Evolutionary conservation across 2,797 vertebrate genomes (phyloP).

Genomic region (Falco columbarius): DNA sequence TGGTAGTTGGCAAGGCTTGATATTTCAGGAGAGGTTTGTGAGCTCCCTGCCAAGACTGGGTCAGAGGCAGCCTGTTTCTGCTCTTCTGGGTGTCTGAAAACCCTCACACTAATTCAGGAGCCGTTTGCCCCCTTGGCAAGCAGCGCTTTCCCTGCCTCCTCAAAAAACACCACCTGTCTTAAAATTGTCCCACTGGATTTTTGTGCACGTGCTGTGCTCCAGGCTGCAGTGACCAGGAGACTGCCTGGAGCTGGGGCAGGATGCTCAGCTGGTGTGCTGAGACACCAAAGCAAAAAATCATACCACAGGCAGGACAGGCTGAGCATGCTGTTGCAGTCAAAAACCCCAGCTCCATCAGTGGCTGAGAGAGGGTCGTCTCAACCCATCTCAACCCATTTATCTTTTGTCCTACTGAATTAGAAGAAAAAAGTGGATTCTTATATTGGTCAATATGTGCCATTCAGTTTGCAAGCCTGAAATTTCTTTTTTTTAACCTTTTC

Average conservation of each 20-base stretch:
- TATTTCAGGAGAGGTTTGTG: not conserved
- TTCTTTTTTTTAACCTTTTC: not conserved
- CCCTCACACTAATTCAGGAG: not conserved
- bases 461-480: not conserved
- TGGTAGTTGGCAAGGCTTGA: not conserved
- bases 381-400: not conserved
- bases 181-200: not conserved
- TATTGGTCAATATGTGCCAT: not conserved
- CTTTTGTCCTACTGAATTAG: not conserved
- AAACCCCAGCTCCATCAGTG: not conserved
- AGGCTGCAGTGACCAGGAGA: not conserved
- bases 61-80: not conserved
- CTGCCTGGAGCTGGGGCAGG: not conserved
- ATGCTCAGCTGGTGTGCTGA: not conserved
- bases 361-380: not conserved
- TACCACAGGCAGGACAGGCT: not conserved
- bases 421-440: not conserved
- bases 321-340: not conserved
- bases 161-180: not conserved
- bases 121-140: not conserved
- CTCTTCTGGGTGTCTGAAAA: not conserved
- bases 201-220: not conserved
- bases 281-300: not conserved
- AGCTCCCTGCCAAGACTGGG: not conserved
- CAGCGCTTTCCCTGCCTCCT: not conserved